A percentile compares a stretch with the other conserved stretches of the same genome.
Conservation (phyloP, 2,113 vertebrate species). For the Psophia crepitans region DNA sequence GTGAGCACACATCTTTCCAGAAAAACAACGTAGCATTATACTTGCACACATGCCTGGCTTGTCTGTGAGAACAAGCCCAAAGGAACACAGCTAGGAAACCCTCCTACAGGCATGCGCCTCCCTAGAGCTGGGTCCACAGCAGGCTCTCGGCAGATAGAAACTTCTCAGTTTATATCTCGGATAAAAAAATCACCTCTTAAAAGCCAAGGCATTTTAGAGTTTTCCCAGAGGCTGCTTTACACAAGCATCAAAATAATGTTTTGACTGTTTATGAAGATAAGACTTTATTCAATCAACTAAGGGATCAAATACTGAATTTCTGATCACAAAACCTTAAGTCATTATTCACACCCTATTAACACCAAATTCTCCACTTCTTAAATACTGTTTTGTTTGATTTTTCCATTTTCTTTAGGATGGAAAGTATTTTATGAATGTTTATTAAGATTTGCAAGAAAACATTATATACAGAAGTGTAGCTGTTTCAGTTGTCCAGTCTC, state of each 20-base stretch:
- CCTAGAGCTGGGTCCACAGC: background rate
- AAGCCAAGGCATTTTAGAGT: background rate
- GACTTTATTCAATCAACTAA: background rate
- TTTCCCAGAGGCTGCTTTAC: background rate
- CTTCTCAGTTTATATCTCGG: background rate
- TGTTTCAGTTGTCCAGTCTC: background rate
- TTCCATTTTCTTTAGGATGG: background rate
- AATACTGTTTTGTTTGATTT: background rate
- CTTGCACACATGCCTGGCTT: background rate
- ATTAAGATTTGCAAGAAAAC: background rate
- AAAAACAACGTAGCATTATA: fast-evolving
- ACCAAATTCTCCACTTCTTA: background rate
- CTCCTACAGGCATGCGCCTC: background rate
- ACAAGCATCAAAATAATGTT: background rate
- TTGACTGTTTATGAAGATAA: background rate
- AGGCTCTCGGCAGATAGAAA: background rate
- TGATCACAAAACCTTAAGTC: background rate
- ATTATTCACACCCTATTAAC: background rate
- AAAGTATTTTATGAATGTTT: background rate
- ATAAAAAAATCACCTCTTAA: background rate
- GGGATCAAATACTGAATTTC: background rate
- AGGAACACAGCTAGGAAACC: background rate
- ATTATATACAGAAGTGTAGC: background rate
- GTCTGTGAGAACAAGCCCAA: background rate
- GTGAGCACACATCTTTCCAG: background rate